These are phyloP conservation scores for Globodera rostochiensis DNA, from an alignment of 1,140 invertebrate species.

Conservation along the genomic window DNA sequence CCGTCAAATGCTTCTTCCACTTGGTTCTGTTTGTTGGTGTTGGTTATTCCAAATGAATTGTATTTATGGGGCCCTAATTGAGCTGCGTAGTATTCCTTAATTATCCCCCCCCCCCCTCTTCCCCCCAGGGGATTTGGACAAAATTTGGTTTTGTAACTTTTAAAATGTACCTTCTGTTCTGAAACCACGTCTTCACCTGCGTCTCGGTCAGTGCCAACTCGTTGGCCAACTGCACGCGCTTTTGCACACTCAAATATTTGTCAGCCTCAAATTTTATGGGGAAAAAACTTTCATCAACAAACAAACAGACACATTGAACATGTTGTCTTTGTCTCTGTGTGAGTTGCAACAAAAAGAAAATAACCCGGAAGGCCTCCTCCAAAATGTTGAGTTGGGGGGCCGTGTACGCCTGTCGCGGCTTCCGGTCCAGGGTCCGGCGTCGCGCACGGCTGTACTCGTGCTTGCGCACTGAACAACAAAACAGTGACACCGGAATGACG, in stretches of 20 bases:
- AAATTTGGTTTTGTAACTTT: background rate
- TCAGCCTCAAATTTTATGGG: constrained; percentile 72
- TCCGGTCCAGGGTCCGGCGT: constrained; percentile 83
- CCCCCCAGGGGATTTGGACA: too few species aligned
- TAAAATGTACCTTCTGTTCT: constrained; percentile 66
- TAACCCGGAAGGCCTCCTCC: constrained; percentile 86
- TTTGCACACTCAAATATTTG: constrained; percentile 91
- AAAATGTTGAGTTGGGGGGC: constrained; percentile 85
- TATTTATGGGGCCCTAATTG: background rate
- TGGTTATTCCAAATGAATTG: background rate
- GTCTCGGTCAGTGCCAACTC: constrained; percentile 85
- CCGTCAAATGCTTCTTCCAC: constrained; percentile 49
- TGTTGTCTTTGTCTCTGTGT: constrained; percentile 14
- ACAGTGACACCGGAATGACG: too few species aligned
- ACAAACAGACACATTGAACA: background rate
- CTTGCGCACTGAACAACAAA: constrained; percentile 73
- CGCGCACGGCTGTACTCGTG: constrained; percentile 77
- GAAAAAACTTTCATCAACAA: too few species aligned
- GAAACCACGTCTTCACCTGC: constrained; percentile 96
- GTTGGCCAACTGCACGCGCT: constrained; percentile 87
- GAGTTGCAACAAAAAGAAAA: background rate
- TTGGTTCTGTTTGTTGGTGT: constrained; percentile 35
- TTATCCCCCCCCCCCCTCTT: background rate
- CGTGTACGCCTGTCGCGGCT: constrained; percentile 90
- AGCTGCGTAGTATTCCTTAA: background rate